Evolutionary conservation across 2,113 vertebrate species (phyloP).

Genomic region (Ciconia maguari): DNA sequence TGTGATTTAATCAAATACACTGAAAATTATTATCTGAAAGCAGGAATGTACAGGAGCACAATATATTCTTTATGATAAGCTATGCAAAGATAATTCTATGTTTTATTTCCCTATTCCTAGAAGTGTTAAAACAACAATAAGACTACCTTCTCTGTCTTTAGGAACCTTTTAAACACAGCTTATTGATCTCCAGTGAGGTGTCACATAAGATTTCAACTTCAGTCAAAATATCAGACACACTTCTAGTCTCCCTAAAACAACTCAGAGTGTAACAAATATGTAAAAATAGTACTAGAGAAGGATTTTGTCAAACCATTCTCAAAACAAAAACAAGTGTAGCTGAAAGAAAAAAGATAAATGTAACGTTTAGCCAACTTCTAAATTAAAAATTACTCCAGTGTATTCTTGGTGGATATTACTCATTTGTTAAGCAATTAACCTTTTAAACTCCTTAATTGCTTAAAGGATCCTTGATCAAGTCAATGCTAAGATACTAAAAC

Average conservation of each 20-base stretch:
- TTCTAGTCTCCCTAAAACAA: not conserved
- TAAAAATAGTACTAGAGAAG: not conserved
- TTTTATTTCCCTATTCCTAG: not conserved
- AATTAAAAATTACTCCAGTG: not conserved
- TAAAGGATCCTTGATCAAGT: not conserved
- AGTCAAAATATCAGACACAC: not conserved
- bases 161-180: not conserved
- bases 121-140: not conserved
- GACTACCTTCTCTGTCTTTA: not conserved
- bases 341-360: not conserved
- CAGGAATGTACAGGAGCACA: not conserved
- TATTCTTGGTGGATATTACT: not conserved
- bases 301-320: not conserved
- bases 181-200: not conserved
- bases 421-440: not conserved
- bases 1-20: not conserved
- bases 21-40: not conserved
- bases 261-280: not conserved
- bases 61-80: not conserved
- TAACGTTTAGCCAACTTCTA: not conserved
- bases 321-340: not conserved
- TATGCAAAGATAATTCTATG: not conserved
- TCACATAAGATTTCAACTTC: not conserved
- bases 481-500: not conserved
- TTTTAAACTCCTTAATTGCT: not conserved